Evolutionary conservation across 2,113 vertebrate genomes (phyloP).

Genomic region (Ptyas mucosa): DNA sequence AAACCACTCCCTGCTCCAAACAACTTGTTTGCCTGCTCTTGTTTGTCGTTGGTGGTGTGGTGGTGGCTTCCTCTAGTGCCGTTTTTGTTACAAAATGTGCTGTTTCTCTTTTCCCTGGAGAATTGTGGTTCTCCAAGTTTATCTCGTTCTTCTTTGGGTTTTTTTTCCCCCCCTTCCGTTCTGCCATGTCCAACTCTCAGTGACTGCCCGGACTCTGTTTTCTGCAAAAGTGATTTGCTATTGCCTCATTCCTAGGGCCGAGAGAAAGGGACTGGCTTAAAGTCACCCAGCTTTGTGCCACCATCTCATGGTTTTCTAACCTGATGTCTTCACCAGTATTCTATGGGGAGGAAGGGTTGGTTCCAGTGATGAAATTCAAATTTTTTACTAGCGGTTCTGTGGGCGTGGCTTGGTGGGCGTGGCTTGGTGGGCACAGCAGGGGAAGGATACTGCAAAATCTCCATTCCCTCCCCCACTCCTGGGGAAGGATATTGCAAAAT

Average conservation of each 20-base stretch:
- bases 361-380: too few relatives aligned
- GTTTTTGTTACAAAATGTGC: background rate
- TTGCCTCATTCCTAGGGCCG: background rate
- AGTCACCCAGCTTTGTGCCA: too few relatives aligned
- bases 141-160: background rate
- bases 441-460: too few relatives aligned
- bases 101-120: background rate
- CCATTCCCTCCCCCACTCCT: too few relatives aligned
- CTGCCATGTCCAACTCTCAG: background rate
- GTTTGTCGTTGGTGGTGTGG: background rate
- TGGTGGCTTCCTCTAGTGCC: background rate
- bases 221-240: background rate
- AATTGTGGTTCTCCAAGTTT: constrained; percentile 31
- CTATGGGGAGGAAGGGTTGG: background rate
- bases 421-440: too few relatives aligned
- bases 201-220: background rate
- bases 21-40: background rate
- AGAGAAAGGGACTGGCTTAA: background rate
- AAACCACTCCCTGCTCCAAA: background rate
- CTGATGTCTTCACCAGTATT: background rate
- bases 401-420: too few relatives aligned
- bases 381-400: too few relatives aligned
- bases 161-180: background rate
- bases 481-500: too few relatives aligned
- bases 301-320: background rate